Conservation (phyloP, 37 sponge, comb jelly and placozoan species). For the Theonella swinhoei region DNA sequence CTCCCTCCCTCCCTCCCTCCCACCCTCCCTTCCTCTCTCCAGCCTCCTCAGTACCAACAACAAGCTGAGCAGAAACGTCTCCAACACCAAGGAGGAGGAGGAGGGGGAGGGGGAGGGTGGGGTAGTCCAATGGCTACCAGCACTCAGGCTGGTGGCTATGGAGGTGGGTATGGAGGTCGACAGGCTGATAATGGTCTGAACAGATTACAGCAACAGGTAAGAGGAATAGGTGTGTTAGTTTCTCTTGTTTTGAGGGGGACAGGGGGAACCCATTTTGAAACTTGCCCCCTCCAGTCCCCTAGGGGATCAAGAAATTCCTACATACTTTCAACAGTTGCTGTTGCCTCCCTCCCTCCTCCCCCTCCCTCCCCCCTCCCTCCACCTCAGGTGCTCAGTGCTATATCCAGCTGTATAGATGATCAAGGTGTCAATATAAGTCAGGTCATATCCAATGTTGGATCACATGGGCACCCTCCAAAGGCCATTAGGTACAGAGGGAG, state of each 20-base stretch:
- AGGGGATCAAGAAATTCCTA: not conserved
- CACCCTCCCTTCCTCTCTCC: not conserved
- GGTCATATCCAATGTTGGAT: constrained; percentile 33
- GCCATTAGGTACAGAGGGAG: constrained; percentile 56
- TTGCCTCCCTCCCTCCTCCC: not conserved
- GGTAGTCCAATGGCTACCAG: constrained; percentile 70
- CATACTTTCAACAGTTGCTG: constrained; percentile 28
- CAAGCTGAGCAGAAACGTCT: constrained; percentile 25
- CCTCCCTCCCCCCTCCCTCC: too few species aligned
- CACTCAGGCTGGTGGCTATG: constrained; percentile 24
- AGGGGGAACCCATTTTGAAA: too few species aligned
- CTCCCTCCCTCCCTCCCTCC: not conserved
- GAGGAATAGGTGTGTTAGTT: not conserved
- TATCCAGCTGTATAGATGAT: constrained; percentile 38
- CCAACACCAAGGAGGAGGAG: too few species aligned
- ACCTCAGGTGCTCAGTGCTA: constrained; percentile 49
- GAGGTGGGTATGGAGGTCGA: not conserved
- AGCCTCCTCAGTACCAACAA: constrained; percentile 43
- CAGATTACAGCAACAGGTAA: constrained; percentile 45
- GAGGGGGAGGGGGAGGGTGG: constrained; percentile 9
- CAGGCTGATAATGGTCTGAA: constrained; percentile 32
- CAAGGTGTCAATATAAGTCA: constrained; percentile 64
- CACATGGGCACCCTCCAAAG: constrained; percentile 49
- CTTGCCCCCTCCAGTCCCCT: not conserved
- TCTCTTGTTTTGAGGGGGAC: not conserved